Conservation (phyloP, 2,113 vertebrate species). For the Corythornis madagascariensis region DNA sequence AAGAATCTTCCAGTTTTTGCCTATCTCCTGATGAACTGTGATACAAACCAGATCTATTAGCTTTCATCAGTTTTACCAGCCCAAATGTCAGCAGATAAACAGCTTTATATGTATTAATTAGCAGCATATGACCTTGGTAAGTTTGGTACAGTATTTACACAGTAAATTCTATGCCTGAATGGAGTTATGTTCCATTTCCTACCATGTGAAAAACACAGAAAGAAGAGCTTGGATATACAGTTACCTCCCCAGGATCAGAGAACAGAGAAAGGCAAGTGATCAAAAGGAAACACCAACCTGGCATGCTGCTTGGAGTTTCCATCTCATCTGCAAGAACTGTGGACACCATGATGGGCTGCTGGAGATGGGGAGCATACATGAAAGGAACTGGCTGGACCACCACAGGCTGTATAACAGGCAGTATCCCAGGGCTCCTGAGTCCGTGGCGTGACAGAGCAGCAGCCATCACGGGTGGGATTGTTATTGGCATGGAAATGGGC, state of each 20-base stretch:
- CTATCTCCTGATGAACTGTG: neutral
- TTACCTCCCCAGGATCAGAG: neutral
- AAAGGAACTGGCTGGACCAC: constrained; percentile 90
- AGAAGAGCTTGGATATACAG: neutral
- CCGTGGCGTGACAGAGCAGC: constrained; percentile 82
- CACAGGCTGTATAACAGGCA: constrained; percentile 88
- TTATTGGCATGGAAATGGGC: constrained; percentile 76
- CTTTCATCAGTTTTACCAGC: neutral
- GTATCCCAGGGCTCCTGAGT: constrained; percentile 83
- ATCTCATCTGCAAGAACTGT: constrained; percentile 81
- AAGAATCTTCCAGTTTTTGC: neutral
- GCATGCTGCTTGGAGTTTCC: constrained; percentile 79
- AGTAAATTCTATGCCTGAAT: neutral
- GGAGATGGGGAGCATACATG: constrained; percentile 88
- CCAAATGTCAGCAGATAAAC: neutral
- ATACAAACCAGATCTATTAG: neutral
- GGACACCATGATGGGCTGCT: constrained; percentile 87
- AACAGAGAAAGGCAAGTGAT: neutral
- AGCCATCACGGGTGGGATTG: constrained; percentile 82
- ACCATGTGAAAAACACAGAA: neutral
- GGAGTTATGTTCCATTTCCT: neutral
- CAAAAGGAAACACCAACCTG: constrained; percentile 72
- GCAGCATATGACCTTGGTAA: neutral
- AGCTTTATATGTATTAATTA: neutral
- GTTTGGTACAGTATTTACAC: neutral